These are phyloP conservation scores for Choreutis nemorana DNA, from an alignment of 2,888 invertebrate species.

Conservation along the genomic window DNA sequence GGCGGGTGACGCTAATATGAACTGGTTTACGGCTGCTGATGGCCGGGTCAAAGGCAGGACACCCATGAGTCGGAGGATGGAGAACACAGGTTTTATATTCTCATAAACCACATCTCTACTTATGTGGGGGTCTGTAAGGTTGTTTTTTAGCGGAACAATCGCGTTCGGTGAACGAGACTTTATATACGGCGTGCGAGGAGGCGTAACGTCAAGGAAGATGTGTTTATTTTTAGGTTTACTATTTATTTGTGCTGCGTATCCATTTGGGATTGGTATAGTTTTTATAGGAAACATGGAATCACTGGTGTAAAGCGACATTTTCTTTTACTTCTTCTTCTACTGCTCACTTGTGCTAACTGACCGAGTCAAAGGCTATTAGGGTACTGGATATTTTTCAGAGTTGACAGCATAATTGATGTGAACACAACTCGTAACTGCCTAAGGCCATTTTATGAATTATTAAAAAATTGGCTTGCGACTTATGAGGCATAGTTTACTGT, in stretches of 20 bases:
- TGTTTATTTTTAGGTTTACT: conserved; percentile 33
- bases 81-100: conserved; percentile 53
- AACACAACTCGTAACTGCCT: no score
- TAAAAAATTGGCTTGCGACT: no score
- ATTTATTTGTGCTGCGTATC: conserved; percentile 30
- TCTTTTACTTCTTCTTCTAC: conserved; percentile 6
- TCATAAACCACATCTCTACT: conserved; percentile 49
- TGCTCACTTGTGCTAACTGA: no score
- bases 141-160: conserved; percentile 36
- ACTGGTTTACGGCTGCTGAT: conserved; percentile 52
- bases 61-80: conserved; percentile 61
- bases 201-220: conserved; percentile 49
- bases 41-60: conserved; percentile 67
- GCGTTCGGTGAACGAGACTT: conserved; percentile 30
- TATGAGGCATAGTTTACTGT: no score
- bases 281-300: conserved; percentile 29
- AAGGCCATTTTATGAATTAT: no score
- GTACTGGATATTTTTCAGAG: no score
- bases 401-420: no score
- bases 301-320: conserved; percentile 38
- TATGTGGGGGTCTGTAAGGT: conserved; percentile 32
- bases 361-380: background rate
- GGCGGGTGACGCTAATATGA: conserved; percentile 55
- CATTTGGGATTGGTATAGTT: conserved; percentile 33
- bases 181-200: conserved; percentile 30